Conservation (phyloP, 2,113 vertebrate genomes). For the Pheucticus melanocephalus region DNA sequence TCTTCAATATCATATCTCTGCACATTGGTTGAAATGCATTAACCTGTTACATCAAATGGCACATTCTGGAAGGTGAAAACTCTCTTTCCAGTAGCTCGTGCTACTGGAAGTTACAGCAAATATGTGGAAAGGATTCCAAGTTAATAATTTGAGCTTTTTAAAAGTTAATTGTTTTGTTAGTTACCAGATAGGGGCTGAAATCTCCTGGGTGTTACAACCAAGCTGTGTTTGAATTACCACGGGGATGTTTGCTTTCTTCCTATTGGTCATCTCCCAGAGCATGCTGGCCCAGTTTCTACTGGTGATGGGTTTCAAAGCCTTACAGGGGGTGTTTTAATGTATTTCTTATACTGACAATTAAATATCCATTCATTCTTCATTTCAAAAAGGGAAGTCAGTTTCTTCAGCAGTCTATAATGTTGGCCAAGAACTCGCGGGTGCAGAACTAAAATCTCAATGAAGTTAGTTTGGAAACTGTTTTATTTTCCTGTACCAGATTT, state of each 20-base stretch:
- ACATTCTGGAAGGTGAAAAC: neutral
- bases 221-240: neutral
- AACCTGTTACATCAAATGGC: neutral
- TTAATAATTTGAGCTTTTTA: neutral
- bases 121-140: neutral
- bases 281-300: neutral
- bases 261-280: neutral
- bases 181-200: neutral
- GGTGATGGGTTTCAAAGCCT: neutral
- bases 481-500: neutral
- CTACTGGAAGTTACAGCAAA: neutral
- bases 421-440: neutral
- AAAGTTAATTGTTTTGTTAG: neutral
- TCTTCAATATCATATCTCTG: neutral
- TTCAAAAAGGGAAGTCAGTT: neutral
- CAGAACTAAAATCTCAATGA: neutral
- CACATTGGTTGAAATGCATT: neutral
- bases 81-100: neutral
- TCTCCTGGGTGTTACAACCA: neutral
- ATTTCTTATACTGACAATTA: neutral
- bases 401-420: neutral
- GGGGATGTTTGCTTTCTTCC: neutral
- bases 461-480: neutral
- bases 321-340: neutral
- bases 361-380: neutral